Conservation (phyloP, 2,113 vertebrate genomes). For the Haplochromis vanheusdeni region DNA sequence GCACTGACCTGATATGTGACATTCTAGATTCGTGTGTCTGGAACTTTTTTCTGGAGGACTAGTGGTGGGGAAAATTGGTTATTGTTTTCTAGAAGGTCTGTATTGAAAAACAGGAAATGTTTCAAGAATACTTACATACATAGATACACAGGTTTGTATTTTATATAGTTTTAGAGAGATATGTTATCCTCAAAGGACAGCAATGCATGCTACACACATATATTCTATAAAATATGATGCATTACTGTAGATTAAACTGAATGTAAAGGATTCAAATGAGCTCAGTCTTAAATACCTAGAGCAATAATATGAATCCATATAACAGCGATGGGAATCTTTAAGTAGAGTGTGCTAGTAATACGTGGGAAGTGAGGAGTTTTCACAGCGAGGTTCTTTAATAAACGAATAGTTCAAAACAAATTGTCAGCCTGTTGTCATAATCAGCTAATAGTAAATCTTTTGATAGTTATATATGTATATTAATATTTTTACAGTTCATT, state of each 20-base stretch:
- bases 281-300: not conserved
- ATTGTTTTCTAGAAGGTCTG: not conserved
- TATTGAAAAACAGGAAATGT: not conserved
- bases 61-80: constrained; percentile 5
- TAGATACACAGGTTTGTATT: not conserved
- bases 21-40: constrained; percentile 10
- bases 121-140: not conserved
- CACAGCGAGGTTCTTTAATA: not conserved
- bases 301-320: not conserved
- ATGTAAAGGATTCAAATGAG: not conserved
- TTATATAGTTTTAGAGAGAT: not conserved
- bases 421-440: not conserved
- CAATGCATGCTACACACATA: fast-evolving
- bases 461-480: not conserved
- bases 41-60: constrained; percentile 30
- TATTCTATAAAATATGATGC: not conserved
- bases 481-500: not conserved
- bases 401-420: not conserved
- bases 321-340: not conserved
- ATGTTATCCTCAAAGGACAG: not conserved
- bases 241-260: not conserved
- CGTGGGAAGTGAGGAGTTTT: not conserved
- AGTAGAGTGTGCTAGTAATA: not conserved
- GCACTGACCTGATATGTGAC: constrained; percentile 48
- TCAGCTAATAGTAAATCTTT: not conserved